These are phyloP conservation scores for Meles meles DNA, from an alignment of 2,113 vertebrate genomes.

Conservation along the genomic window DNA sequence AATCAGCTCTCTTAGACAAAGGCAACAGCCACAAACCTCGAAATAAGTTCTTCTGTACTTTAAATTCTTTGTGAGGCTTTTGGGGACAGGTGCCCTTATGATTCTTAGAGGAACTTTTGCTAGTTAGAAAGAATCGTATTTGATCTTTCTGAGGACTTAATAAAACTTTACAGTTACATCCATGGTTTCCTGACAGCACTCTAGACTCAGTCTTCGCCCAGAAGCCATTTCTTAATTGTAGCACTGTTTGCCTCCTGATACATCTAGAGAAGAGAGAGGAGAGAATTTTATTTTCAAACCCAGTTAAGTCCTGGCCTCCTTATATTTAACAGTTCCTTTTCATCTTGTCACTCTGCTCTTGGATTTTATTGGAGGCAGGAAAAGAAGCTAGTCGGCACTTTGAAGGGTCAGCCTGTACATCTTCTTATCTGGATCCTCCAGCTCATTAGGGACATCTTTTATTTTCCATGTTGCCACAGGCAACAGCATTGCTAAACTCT, in stretches of 20 bases:
- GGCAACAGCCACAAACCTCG: background rate
- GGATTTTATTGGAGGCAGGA: constrained; percentile 5
- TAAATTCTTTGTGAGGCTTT: background rate
- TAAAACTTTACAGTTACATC: background rate
- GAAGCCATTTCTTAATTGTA: constrained; percentile 29
- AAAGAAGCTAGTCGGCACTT: background rate
- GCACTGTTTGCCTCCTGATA: constrained; percentile 31
- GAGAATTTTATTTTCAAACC: background rate
- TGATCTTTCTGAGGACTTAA: background rate
- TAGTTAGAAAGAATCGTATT: background rate
- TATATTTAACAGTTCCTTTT: background rate
- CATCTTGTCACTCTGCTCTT: background rate
- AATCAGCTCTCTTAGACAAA: background rate
- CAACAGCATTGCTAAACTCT: background rate
- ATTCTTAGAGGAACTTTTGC: background rate
- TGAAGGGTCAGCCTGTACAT: background rate
- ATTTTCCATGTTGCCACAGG: background rate
- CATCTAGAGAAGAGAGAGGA: background rate
- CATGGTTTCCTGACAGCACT: background rate
- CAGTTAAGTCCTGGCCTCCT: background rate
- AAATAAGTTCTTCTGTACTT: background rate
- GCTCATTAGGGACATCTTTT: background rate
- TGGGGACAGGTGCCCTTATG: background rate
- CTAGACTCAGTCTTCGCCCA: background rate
- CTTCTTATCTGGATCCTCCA: constrained; percentile 6